Evolutionary conservation across 1,140 invertebrate genomes (phyloP), one percentile per base, ranked within the genome.

Genomic region (Zaprionus camerounensis): DNA sequence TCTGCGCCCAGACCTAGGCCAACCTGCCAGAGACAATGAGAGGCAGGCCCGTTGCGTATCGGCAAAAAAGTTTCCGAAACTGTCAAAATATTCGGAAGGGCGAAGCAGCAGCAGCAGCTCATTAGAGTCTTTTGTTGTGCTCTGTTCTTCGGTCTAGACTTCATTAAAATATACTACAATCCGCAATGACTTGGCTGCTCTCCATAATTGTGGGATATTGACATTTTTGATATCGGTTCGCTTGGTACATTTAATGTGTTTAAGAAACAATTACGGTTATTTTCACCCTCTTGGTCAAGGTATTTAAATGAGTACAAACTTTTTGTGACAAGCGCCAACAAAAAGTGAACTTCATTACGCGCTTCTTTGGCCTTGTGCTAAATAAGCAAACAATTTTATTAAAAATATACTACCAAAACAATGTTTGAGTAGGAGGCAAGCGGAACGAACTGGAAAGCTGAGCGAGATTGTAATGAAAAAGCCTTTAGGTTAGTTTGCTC

Each of bases 401-500:
- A 74, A 78, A 78, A 78, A 55, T 24, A 76, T 31, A 41, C 1
- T 31, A 41, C 0, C 41, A 64, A 38, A 71, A 38, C 64, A 68
- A 59, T 56, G 51, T 28, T 49, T 28, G 41, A 53, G 44, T 44
- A 15, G 67, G 66, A 46, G 61, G 26, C 13, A n/a, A 41, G 22
- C n/a, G 12, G n/a, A 44, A 38, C 26, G 62, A 65, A 56, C 56
- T 65, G 41, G 55, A 55, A 56, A 65, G n/a, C 55, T 36, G 57
- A 71, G 66, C 62, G 73, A 82, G 85, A 73, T 80, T 69, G 67
- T 91, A 90, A 90, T 90, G 85, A 90, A 90, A 90, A 90, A 90
- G 85, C 81, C 85, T 85, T 82, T 80, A 74, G 85, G 78, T 82
- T 90, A 90, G 81, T 85, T 90, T 85, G 63, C 71, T 51, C 72